A percentile compares a stretch with the other conserved stretches of the same genome.
Evolutionary conservation across 2,113 vertebrate species (phyloP).

Genomic region (Cyanoliseus patagonus): DNA sequence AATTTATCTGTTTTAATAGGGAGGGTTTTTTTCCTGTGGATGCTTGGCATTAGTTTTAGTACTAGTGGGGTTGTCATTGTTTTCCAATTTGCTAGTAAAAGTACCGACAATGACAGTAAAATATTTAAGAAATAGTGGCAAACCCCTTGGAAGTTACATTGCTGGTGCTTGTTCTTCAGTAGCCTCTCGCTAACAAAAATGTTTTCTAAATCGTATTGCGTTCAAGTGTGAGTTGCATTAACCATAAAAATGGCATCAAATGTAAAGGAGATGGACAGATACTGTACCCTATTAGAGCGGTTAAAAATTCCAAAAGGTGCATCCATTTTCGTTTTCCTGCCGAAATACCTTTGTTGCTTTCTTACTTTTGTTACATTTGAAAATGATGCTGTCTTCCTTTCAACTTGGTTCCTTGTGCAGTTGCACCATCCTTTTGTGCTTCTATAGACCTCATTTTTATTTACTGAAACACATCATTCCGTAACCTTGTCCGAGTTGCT

Average conservation of each 20-base stretch:
- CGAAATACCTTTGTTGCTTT: neutral
- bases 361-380: neutral
- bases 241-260: neutral
- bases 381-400: neutral
- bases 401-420: neutral
- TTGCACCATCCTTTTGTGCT: neutral
- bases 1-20: neutral
- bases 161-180: neutral
- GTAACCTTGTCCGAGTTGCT: neutral
- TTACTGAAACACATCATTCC: neutral
- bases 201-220: neutral
- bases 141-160: neutral
- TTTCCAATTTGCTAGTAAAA: neutral
- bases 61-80: neutral
- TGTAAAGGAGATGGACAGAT: neutral
- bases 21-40: neutral
- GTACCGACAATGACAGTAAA: neutral
- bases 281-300: neutral
- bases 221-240: neutral
- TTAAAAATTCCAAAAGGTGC: neutral
- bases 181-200: neutral
- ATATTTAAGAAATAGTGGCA: neutral
- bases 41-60: neutral
- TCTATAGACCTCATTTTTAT: neutral
- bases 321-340: neutral